Conservation (phyloP, 2,888 invertebrate species). For the Acrobasis consociella region DNA sequence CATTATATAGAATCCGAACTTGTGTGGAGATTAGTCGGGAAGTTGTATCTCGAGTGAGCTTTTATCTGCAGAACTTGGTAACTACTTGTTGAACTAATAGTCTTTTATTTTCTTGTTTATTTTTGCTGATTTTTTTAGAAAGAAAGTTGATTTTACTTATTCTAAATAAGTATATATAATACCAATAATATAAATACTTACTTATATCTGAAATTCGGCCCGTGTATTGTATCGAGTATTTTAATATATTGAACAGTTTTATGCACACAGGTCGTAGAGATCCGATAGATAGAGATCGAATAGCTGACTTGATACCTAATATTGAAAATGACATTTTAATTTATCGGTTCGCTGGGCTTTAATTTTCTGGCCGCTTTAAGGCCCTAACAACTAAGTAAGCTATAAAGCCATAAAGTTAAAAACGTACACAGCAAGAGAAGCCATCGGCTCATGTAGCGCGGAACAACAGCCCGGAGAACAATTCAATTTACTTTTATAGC, state of each 20-base stretch:
- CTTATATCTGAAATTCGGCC: too few species aligned
- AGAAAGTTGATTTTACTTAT: too few species aligned
- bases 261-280: neutral
- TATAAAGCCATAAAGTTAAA: slow-evolving; percentile 60
- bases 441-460: slow-evolving; percentile 54
- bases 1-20: slow-evolving; percentile 29
- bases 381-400: slow-evolving; percentile 43
- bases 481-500: slow-evolving; percentile 81
- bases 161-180: too few species aligned
- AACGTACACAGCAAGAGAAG: slow-evolving; percentile 51
- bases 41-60: slow-evolving; percentile 13
- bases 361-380: slow-evolving; percentile 36
- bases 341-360: slow-evolving; percentile 29
- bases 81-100: slow-evolving; percentile 9
- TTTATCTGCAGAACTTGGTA: slow-evolving; percentile 3
- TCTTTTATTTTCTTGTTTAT: neutral
- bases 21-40: slow-evolving; percentile 13
- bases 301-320: neutral
- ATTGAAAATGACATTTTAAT: slow-evolving; percentile 30
- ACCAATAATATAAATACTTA: too few species aligned
- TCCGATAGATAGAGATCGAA: neutral
- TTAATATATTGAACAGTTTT: neutral
- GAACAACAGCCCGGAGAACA: slow-evolving; percentile 69
- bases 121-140: neutral
- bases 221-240: too few species aligned